Conservation (phyloP, 2,113 vertebrate genomes). For the Cyanoderma ruficeps region DNA sequence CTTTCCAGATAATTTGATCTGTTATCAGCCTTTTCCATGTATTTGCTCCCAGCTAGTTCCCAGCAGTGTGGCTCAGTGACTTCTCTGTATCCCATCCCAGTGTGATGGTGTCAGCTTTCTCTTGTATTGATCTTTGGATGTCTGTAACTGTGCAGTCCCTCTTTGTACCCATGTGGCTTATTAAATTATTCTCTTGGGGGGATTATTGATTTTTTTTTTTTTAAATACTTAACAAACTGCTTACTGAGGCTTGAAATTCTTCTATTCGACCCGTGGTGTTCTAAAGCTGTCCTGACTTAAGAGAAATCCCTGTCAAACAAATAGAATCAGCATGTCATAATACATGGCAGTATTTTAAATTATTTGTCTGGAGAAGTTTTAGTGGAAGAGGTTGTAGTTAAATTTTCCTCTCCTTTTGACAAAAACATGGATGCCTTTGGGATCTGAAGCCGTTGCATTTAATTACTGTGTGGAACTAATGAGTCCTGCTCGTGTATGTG, state of each 20-base stretch:
- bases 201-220: background rate
- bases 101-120: background rate
- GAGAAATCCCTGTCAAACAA: background rate
- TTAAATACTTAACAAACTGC: background rate
- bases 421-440: background rate
- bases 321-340: background rate
- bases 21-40: background rate
- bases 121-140: background rate
- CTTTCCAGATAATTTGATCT: background rate
- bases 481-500: background rate
- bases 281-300: background rate
- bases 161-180: background rate
- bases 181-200: background rate
- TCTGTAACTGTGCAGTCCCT: background rate
- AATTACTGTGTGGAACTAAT: background rate
- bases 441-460: background rate
- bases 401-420: background rate
- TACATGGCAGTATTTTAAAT: background rate
- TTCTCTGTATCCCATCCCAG: background rate
- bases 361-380: background rate
- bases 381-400: background rate
- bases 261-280: fast-evolving
- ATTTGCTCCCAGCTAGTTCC: background rate
- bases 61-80: background rate
- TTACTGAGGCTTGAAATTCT: slow-evolving; percentile 6